These are phyloP conservation scores for Camponotus fellah DNA, from an alignment of 2,888 invertebrate species.

Conservation along the genomic window DNA sequence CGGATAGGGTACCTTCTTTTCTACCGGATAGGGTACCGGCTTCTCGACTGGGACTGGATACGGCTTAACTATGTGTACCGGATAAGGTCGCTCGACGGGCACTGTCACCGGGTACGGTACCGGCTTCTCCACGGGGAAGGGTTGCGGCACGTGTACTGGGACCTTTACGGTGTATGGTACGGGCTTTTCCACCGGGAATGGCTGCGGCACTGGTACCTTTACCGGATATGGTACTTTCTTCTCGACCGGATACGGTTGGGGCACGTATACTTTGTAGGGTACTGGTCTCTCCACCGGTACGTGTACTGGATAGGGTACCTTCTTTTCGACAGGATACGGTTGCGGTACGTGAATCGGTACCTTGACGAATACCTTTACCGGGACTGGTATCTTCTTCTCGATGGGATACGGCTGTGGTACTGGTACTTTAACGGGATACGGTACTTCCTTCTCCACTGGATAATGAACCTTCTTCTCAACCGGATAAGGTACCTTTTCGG, in stretches of 20 bases:
- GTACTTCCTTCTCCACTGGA: conserved; percentile 89
- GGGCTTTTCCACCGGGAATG: conserved; percentile 87
- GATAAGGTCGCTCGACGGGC: conserved; percentile 91
- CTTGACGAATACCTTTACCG: conserved; percentile 84
- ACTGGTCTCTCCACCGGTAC: conserved; percentile 84
- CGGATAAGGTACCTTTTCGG: conserved; percentile 88
- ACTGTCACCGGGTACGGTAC: conserved; percentile 91
- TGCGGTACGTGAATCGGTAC: conserved; percentile 86
- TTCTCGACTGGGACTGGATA: conserved; percentile 91
- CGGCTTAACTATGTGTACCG: conserved; percentile 88
- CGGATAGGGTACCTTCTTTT: conserved; percentile 85
- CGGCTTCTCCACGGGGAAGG: conserved; percentile 92
- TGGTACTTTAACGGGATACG: conserved; percentile 87
- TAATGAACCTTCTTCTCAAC: conserved; percentile 90
- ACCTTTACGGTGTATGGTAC: conserved; percentile 91
- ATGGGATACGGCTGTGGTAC: conserved; percentile 88
- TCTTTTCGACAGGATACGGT: conserved; percentile 85
- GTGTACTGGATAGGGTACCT: conserved; percentile 84
- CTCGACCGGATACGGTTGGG: conserved; percentile 84
- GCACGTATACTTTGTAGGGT: conserved; percentile 85
- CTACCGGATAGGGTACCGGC: conserved; percentile 86
- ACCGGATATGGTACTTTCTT: conserved; percentile 82
- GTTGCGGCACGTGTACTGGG: conserved; percentile 91
- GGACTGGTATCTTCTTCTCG: conserved; percentile 84
- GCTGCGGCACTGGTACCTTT: conserved; percentile 83